phyloP scores from a whole-genome alignment of 1,140 invertebrate genomes.

The Drosophila erecta region DNA sequence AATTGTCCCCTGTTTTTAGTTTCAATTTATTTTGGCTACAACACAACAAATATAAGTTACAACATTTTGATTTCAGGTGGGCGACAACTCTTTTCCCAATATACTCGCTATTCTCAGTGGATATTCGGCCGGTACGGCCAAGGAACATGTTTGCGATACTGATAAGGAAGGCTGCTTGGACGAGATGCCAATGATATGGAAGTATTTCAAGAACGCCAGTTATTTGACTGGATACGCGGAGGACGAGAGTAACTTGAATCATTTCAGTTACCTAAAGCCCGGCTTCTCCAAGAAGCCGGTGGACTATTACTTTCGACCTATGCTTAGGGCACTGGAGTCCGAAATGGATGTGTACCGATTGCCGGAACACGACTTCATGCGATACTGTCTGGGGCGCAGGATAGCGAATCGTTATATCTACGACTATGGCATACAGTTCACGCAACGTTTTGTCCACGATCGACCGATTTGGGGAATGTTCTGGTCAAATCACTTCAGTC shows the following conservation, averaged over 20 bases:
- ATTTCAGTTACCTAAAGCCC: constrained; percentile 92
- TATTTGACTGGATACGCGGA: constrained; percentile 92
- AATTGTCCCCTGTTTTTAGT: too few species aligned
- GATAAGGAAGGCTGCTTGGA: constrained; percentile 85
- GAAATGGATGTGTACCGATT: constrained; percentile 24
- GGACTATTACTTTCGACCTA: constrained; percentile 92
- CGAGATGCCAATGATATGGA: constrained; percentile 92
- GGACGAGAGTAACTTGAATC: constrained; percentile 89
- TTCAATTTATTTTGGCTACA: too few species aligned
- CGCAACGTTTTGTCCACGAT: constrained; percentile 67
- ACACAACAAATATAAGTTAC: too few species aligned
- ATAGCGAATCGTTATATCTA: constrained; percentile 86
- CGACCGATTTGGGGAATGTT: constrained; percentile 90
- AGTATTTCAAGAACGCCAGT: constrained; percentile 88
- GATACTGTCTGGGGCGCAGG: constrained; percentile 86
- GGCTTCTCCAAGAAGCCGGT: constrained; percentile 92
- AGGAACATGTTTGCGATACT: constrained; percentile 85
- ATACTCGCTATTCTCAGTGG: constrained; percentile 91
- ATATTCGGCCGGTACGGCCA: constrained; percentile 85
- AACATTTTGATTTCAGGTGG: constrained; percentile 83
- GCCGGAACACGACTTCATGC: constrained; percentile 9
- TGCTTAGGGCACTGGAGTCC: constrained; percentile 87
- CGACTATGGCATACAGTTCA: constrained; percentile 86
- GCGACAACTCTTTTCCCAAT: constrained; percentile 93
- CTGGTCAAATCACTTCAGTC: constrained; percentile 91